Conservation (phyloP, 2,797 vertebrate species). For the Lepidocolaptes lacrymiger region DNA sequence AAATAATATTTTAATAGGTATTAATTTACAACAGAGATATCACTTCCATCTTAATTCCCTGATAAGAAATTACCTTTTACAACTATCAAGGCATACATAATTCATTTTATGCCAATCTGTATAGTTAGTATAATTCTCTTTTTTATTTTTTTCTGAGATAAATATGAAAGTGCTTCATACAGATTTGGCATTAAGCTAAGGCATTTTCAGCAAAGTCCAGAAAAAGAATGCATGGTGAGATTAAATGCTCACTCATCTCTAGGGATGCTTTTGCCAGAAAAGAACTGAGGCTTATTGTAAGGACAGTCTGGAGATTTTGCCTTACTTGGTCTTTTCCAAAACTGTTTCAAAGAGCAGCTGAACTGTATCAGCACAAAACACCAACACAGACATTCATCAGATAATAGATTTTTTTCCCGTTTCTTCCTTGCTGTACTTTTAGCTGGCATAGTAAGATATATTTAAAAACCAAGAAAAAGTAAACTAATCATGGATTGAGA, state of each 20-base stretch:
- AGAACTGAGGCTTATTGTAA: slow-evolving; percentile 1
- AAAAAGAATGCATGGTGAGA: background rate
- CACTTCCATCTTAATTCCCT: background rate
- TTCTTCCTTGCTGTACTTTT: background rate
- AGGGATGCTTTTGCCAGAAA: slow-evolving; percentile 16
- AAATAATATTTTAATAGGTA: background rate
- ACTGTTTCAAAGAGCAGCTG: slow-evolving; percentile 50
- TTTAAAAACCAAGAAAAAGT: background rate
- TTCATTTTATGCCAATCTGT: background rate
- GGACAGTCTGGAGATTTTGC: slow-evolving; percentile 28
- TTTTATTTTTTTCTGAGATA: background rate
- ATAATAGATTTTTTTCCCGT: slow-evolving; percentile 10
- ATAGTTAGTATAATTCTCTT: background rate
- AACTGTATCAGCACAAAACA: slow-evolving; percentile 22
- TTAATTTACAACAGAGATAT: background rate
- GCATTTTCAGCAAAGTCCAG: background rate
- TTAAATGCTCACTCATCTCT: background rate
- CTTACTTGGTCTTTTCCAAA: slow-evolving; percentile 38
- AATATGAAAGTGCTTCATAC: background rate
- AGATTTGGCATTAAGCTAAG: background rate
- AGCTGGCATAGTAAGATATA: background rate
- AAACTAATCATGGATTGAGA: background rate
- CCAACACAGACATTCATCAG: background rate
- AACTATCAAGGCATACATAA: background rate
- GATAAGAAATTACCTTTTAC: background rate